Evolutionary conservation across 2,797 vertebrate genomes (phyloP).

Genomic region (Ciconia nigra): DNA sequence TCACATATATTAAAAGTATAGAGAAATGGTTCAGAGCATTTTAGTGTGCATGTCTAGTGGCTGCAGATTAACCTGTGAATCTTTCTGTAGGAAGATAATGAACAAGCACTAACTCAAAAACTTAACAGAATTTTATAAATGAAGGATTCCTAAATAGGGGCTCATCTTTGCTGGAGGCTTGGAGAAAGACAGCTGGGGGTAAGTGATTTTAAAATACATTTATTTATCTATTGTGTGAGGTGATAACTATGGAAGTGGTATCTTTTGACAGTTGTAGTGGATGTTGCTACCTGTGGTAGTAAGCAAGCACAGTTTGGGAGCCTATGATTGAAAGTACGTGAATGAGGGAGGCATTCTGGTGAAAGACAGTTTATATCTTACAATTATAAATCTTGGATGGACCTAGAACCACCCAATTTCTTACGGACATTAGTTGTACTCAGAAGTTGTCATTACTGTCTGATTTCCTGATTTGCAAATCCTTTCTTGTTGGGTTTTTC

Average conservation of each 20-base stretch:
- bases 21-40: neutral
- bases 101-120: neutral
- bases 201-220: neutral
- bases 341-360: neutral
- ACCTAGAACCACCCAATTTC: neutral
- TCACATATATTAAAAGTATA: neutral
- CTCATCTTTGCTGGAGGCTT: neutral
- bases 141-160: neutral
- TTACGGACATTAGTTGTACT: rapidly evolving
- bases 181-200: neutral
- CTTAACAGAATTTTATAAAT: neutral
- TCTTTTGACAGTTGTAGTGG: neutral
- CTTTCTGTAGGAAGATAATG: neutral
- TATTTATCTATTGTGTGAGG: neutral
- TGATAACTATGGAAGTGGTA: neutral
- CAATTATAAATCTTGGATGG: neutral
- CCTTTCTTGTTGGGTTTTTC: neutral
- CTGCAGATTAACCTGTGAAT: neutral
- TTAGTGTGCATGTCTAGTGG: neutral
- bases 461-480: neutral
- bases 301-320: neutral
- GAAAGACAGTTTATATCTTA: neutral
- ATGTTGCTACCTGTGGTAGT: neutral
- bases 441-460: neutral
- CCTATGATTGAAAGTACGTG: neutral